These are phyloP conservation scores for Stegastes partitus DNA, from an alignment of 2,113 vertebrate species.

Conservation along the genomic window DNA sequence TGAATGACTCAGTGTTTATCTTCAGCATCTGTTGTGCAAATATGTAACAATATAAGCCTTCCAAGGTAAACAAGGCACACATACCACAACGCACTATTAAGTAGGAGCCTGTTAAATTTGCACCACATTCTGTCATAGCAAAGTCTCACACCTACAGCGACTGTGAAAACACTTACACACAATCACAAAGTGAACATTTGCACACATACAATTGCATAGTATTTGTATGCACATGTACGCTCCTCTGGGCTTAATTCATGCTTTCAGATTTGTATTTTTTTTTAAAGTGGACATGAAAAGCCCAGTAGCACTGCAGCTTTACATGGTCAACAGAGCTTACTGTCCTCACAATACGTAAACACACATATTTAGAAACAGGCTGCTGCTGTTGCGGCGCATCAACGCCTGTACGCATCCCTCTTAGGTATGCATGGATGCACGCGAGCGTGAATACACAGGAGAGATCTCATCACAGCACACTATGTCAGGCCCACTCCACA, in stretches of 20 bases:
- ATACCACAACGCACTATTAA: conserved; percentile 36
- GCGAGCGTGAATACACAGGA: conserved; percentile 19
- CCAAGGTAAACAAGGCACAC: conserved; percentile 50
- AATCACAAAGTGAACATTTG: conserved; percentile 36
- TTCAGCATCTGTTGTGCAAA: conserved; percentile 41
- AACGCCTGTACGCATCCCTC: conserved; percentile 22
- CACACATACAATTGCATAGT: conserved; percentile 32
- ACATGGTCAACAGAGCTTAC: background rate
- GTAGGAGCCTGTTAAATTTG: conserved; percentile 39
- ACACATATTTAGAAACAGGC: conserved; percentile 6
- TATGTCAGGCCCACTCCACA: conserved; percentile 38
- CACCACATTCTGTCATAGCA: conserved; percentile 54
- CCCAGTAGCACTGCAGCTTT: background rate
- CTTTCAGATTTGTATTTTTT: background rate
- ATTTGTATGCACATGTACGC: background rate
- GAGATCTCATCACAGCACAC: conserved; percentile 30
- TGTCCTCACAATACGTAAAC: background rate
- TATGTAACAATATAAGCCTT: conserved; percentile 36
- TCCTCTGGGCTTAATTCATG: background rate
- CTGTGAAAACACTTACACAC: conserved; percentile 70
- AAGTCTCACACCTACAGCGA: conserved; percentile 71
- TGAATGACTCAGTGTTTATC: conserved; percentile 32
- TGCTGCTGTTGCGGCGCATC: conserved; percentile 38
- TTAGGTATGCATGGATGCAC: conserved; percentile 48
- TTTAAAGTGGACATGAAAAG: conserved; percentile 1